Conservation (phyloP, 2,888 invertebrate genomes). For the Trichopria drosophilae region DNA sequence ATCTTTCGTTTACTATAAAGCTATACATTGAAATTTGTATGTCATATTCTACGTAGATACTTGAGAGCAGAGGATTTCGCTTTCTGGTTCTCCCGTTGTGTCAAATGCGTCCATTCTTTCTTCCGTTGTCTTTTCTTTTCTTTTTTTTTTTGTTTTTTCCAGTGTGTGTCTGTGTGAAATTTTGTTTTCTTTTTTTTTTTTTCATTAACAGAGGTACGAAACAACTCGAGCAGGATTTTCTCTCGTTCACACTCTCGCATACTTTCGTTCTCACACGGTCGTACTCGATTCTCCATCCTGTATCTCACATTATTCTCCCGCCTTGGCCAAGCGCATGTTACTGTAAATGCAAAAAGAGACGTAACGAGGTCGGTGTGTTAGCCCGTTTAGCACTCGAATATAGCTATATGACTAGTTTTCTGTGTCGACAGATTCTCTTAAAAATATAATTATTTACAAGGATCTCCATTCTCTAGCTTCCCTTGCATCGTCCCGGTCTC, state of each 20-base stretch:
- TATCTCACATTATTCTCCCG: conserved; percentile 22
- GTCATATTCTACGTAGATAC: conserved; percentile 11
- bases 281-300: conserved; percentile 6
- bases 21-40: conserved; percentile 52
- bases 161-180: conserved; percentile 20
- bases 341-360: conserved; percentile 57
- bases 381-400: conserved; percentile 56
- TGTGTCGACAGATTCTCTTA: conserved; percentile 56
- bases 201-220: conserved; percentile 49
- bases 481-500: no score
- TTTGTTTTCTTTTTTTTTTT: conserved; percentile 29
- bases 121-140: conserved; percentile 7
- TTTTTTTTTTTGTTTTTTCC: conserved; percentile 10
- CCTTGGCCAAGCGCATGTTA: conserved; percentile 46
- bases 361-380: conserved; percentile 55
- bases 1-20: conserved; percentile 48
- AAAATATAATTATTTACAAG: conserved; percentile 59
- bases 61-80: not conserved
- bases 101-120: conserved; percentile 14
- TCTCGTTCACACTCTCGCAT: conserved; percentile 23
- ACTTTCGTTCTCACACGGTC: not conserved
- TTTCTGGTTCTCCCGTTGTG: conserved; percentile 11
- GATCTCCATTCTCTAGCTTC: conserved; percentile 41
- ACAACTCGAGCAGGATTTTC: conserved; percentile 47
- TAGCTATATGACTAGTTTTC: conserved; percentile 58